A percentile compares a stretch with the other conserved stretches of the same genome.
These are phyloP conservation scores for Scleropages formosus DNA, from an alignment of 2,797 vertebrate species.

Conservation along the genomic window DNA sequence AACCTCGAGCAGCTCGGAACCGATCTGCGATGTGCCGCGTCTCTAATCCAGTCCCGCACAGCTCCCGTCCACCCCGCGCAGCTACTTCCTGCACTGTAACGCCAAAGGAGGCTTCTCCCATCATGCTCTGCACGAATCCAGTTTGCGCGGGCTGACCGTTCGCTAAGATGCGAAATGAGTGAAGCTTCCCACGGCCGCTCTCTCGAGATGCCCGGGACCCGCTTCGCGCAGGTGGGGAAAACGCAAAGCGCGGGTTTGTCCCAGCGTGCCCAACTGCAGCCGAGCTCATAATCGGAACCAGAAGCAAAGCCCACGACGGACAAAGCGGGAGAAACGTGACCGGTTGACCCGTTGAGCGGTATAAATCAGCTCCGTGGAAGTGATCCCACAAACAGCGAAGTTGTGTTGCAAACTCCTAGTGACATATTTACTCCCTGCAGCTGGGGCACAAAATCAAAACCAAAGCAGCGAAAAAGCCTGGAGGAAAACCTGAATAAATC, in stretches of 20 bases:
- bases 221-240: neutral
- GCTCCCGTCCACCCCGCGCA: neutral
- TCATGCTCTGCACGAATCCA: neutral
- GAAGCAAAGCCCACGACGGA: neutral
- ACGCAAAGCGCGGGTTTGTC: conserved; percentile 6
- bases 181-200: neutral
- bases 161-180: neutral
- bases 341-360: neutral
- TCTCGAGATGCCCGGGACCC: neutral
- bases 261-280: neutral
- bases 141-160: neutral
- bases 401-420: conserved; percentile 14
- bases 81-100: neutral
- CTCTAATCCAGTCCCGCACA: neutral
- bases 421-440: conserved; percentile 13
- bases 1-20: neutral
- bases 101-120: neutral
- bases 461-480: neutral
- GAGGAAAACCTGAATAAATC: conserved; percentile 14
- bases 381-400: neutral
- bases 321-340: neutral
- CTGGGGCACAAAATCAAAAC: conserved; percentile 26
- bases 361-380: conserved; percentile 21
- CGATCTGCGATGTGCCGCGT: neutral
- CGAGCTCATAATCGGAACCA: conserved; percentile 21